A percentile compares a stretch with the other conserved stretches of the same genome.
These are phyloP conservation scores for Notarius lentiginosus DNA, from an alignment of 2,113 vertebrate genomes.

Conservation along the genomic window DNA sequence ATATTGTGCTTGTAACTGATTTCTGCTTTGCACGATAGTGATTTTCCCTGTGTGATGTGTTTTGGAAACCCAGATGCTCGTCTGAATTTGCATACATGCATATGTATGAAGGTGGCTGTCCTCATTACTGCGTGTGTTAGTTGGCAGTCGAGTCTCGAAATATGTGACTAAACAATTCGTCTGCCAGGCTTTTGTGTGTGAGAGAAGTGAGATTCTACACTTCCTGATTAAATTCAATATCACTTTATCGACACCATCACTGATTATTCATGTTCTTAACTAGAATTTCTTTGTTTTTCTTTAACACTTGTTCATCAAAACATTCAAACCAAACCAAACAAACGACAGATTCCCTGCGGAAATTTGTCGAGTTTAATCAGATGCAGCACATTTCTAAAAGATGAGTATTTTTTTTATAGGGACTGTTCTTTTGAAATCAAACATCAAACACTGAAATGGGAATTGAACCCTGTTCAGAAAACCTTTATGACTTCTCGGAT, in stretches of 20 bases:
- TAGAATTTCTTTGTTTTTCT: not conserved
- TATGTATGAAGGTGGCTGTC: slow-evolving; percentile 39
- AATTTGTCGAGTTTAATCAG: slow-evolving; percentile 1
- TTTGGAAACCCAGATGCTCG: not conserved
- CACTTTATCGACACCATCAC: slow-evolving; percentile 22
- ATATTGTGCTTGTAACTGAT: not conserved
- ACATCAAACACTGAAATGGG: not conserved
- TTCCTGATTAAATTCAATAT: slow-evolving; percentile 21
- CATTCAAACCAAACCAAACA: not conserved
- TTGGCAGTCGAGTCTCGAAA: slow-evolving; percentile 40
- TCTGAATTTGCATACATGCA: slow-evolving; percentile 8
- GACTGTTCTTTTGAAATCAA: slow-evolving; percentile 13
- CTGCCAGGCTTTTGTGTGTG: slow-evolving; percentile 2
- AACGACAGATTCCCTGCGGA: not conserved
- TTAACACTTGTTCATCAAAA: not conserved
- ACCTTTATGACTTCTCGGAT: not conserved
- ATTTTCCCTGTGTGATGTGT: not conserved
- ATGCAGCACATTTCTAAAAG: slow-evolving; percentile 18
- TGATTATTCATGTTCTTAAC: not conserved
- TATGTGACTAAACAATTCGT: slow-evolving; percentile 46
- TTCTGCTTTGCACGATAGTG: not conserved
- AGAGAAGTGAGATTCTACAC: slow-evolving; percentile 7
- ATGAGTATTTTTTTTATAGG: not conserved
- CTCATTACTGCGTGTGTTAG: slow-evolving; percentile 44
- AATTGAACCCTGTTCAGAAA: not conserved